Base-by-base conservation (phyloP, 2,888 invertebrate species). In the Hyles lineata region DNA sequence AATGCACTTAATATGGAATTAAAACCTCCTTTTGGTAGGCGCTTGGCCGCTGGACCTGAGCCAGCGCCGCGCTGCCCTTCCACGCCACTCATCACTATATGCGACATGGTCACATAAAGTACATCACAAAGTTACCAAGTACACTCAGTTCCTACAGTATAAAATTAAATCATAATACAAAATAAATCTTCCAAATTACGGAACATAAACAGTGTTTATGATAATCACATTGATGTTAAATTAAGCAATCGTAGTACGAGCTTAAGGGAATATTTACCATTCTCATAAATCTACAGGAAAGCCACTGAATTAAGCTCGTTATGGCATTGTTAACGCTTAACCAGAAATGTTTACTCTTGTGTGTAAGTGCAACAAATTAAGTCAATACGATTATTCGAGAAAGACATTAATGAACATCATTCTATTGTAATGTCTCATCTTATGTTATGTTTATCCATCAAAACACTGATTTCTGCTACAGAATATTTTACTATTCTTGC, bases 151-250 rank as follows among this genome's bases (percentile, higher is more conserved):
- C 21, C 63, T 67, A 43, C 21, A 43, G 50, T 50, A 67, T 67
- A 23, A 23, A 17, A 23, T 67, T 67, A 67, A 67, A 50, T 50
- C 23, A 63, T 63, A 23, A 6, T 67, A 50, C 43, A 67, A 67
- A 50, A 43, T 63, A 35, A 67, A 67, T 67, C 67, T 23, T 67
- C 67, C 15, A 50, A 67, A 67, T 67, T 50, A 67, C 67, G 43
- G 50, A 67, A 67, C 67, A 50, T 67, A 67, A 67, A 67, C 67
- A 67, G 15, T 15, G 50, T 67, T 67, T 67, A 67, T 23, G 67
- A 67, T 8, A 67, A 67, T 67, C 67, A 67, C 67, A 67, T 67
- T 50, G 67, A 67, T 50, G 50, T 67, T 25, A 43, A 43, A 43
- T 19, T 32, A 67, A 67, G 43, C 63, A 67, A 67, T 50, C 50